These are phyloP conservation scores for Euzetes globulus DNA, from an alignment of 2,888 invertebrate genomes.

Conservation along the genomic window DNA sequence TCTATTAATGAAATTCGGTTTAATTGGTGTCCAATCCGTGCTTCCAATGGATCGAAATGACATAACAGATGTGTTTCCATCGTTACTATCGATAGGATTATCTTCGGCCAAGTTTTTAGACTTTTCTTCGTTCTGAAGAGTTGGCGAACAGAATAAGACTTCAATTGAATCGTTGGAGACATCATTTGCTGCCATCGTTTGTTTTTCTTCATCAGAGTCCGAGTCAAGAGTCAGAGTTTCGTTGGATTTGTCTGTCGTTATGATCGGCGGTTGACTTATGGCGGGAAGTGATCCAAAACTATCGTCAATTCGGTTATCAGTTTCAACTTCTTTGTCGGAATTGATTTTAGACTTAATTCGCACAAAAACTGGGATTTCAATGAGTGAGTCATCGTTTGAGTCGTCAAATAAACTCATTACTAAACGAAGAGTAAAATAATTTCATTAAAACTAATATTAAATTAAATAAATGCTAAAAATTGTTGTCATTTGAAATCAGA, in stretches of 20 bases:
- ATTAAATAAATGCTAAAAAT: not conserved
- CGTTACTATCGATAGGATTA: not conserved
- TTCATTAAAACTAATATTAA: not conserved
- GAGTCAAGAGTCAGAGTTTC: not conserved
- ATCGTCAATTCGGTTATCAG: too few species aligned
- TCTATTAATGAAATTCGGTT: conserved; percentile 12
- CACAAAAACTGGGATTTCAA: not conserved
- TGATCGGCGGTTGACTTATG: not conserved
- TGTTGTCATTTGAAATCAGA: too few species aligned
- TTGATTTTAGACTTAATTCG: not conserved
- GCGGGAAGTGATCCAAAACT: too few species aligned
- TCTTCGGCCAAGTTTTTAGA: not conserved
- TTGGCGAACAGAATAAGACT: conserved; percentile 1
- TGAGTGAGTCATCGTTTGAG: not conserved
- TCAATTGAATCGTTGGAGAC: conserved; percentile 1
- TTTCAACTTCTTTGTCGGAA: not conserved
- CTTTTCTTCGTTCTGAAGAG: not conserved
- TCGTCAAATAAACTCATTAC: conserved; percentile 11
- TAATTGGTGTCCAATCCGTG: conserved; percentile 4
- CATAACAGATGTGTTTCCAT: not conserved
- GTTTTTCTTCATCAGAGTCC: not conserved
- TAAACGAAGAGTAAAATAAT: too few species aligned
- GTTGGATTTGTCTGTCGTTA: not conserved
- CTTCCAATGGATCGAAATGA: not conserved
- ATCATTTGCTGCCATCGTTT: not conserved